phyloP scores from a whole-genome alignment of 2,797 vertebrate genomes.

The Sebastes minor region DNA sequence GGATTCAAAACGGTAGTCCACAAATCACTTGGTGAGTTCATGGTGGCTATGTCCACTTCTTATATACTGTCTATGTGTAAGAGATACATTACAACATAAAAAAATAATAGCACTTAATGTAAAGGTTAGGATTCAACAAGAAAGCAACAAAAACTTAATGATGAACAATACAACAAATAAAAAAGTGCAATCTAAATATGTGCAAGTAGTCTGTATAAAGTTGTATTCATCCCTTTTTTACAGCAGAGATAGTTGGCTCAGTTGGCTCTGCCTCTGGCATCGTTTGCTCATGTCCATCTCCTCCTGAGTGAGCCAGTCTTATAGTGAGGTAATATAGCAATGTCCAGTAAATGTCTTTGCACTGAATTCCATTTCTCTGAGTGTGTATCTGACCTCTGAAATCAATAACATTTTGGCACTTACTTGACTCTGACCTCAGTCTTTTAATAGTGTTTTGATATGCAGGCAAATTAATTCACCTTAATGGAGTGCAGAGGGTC shows the following conservation, averaged over 20 bases:
- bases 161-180: neutral
- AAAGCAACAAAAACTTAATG: neutral
- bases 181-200: neutral
- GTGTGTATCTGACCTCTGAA: constrained; percentile 75
- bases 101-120: neutral
- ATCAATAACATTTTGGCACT: constrained; percentile 87
- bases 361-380: constrained; percentile 46
- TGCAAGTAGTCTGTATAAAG: neutral
- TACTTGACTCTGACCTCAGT: constrained; percentile 79
- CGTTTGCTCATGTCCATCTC: constrained; percentile 41
- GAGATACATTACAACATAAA: neutral
- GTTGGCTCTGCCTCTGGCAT: neutral
- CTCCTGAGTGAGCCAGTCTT: constrained; percentile 19
- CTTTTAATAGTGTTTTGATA: constrained; percentile 89
- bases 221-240: neutral
- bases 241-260: neutral
- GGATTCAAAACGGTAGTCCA: no score
- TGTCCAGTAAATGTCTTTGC: constrained; percentile 52
- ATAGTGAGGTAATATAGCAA: constrained; percentile 44
- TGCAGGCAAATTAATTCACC: constrained; percentile 90
- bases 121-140: neutral
- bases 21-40: no score
- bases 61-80: neutral
- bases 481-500: constrained; percentile 85
- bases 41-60: no score